Evolutionary conservation across 2,113 vertebrate species (phyloP).

Genomic region (Lepus americanus): DNA sequence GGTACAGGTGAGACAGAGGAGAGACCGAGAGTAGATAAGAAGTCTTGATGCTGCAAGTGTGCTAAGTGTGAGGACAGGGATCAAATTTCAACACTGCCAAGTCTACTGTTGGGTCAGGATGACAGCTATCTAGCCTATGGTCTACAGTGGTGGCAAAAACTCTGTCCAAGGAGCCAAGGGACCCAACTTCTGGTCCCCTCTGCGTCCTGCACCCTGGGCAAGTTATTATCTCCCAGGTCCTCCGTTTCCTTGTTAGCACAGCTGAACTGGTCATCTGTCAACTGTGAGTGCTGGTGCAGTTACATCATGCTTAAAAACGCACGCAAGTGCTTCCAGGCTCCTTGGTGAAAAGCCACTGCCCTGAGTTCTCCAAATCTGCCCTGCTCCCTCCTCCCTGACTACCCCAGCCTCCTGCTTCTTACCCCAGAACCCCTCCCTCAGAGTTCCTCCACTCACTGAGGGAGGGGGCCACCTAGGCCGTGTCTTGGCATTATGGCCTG

Average conservation of each 20-base stretch:
- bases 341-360: conserved; percentile 32
- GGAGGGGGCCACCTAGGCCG: background rate
- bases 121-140: background rate
- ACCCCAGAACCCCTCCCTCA: background rate
- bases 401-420: background rate
- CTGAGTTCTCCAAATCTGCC: background rate
- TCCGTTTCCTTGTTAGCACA: background rate
- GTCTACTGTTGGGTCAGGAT: background rate
- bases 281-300: background rate
- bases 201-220: background rate
- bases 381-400: no score
- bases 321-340: background rate
- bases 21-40: conserved; percentile 34
- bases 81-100: background rate
- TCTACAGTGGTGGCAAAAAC: background rate
- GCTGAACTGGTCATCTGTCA: background rate
- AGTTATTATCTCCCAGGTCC: background rate
- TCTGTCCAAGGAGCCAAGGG: background rate
- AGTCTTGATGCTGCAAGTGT: background rate
- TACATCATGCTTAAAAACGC: background rate
- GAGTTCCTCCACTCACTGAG: background rate
- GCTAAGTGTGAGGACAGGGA: background rate
- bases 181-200: background rate
- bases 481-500: background rate
- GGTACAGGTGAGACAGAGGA: background rate